Evolutionary conservation across 2,888 invertebrate species (phyloP).

Genomic region (Bellardia pandia): DNA sequence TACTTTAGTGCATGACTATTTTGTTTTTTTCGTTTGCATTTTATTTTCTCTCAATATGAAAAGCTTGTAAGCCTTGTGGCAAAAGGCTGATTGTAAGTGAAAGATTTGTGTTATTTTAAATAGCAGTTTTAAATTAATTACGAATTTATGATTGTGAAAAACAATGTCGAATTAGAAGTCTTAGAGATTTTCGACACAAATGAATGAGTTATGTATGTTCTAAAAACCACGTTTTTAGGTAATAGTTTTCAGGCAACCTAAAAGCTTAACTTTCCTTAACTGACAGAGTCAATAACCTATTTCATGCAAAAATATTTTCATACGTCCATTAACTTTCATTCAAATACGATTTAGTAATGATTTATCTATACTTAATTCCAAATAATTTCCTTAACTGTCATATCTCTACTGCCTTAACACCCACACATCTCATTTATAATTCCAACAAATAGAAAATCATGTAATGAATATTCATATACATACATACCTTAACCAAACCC

Average conservation of each 20-base stretch:
- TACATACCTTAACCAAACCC: neutral
- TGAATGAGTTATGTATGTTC: too few relatives aligned
- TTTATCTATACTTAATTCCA: too few relatives aligned
- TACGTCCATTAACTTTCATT: too few relatives aligned
- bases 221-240: too few relatives aligned
- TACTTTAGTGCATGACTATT: constrained; percentile 66
- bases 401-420: neutral
- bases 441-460: neutral
- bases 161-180: neutral
- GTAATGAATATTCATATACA: constrained; percentile 8
- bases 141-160: neutral
- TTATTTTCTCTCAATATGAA: neutral
- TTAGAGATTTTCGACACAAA: too few relatives aligned
- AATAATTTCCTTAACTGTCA: too few relatives aligned
- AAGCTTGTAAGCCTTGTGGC: neutral
- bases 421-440: neutral
- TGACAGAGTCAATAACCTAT: too few relatives aligned
- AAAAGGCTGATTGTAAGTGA: neutral
- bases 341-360: too few relatives aligned
- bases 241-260: too few relatives aligned
- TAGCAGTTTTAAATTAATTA: constrained; percentile 8
- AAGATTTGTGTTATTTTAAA: constrained; percentile 8
- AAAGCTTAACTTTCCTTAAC: too few relatives aligned
- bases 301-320: neutral
- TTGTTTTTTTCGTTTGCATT: neutral